Base-by-base conservation (phyloP, 2,797 vertebrate species). In the Cirrhinus mrigala region DNA sequence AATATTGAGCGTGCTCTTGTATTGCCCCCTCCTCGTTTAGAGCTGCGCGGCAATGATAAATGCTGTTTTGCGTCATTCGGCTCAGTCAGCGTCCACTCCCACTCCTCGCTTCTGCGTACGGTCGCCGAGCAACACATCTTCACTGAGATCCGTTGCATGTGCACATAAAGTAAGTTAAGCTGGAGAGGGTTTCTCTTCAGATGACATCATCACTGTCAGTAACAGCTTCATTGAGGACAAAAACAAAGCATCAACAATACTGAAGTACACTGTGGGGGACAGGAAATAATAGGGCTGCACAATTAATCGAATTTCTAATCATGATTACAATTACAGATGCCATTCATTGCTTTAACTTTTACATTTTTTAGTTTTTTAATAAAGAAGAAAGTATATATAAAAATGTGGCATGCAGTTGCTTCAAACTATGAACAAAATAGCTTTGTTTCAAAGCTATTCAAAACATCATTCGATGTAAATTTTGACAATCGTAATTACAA, bases 101-200 rank as follows among this genome's bases (percentile, higher is more conserved):
- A 62, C 85, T 85, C 76, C 81, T 83, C 50, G 29, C 48, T 75
- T 73, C 24, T 81, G 64, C 56, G 15, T 54, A 24, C 44, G 11
- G 90, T 90, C 89, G 89, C 90, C 20, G 33, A 82, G 90, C 89
- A 89, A 91, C 90, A 52, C 76, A 66, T 89, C 79, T 82, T 88
- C 70, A 88, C 84, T 85, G 60, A 85, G 69, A 29, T 75, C 79
- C 40, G 33, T 33, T 75, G 83, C 69, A 66, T 70, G 60, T 84
- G 84, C 81, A 81, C 48, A 66, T 88, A 58, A 73, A 68, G 33
- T 33, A 84, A 74, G 48, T 81, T 75, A 66, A 60, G n/a, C 54
- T 66, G 75, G 71, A 29, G 79, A 79, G 54, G 24, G 33, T n/a
- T 50, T 78, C 83, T 83, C 77, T 33, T 81, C 58, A 50, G 29